Percentiles rank a stretch among this genome's conserved stretches.
Evolutionary conservation across 2,888 invertebrate species (phyloP).

Genomic region (Schizaphis graminum): DNA sequence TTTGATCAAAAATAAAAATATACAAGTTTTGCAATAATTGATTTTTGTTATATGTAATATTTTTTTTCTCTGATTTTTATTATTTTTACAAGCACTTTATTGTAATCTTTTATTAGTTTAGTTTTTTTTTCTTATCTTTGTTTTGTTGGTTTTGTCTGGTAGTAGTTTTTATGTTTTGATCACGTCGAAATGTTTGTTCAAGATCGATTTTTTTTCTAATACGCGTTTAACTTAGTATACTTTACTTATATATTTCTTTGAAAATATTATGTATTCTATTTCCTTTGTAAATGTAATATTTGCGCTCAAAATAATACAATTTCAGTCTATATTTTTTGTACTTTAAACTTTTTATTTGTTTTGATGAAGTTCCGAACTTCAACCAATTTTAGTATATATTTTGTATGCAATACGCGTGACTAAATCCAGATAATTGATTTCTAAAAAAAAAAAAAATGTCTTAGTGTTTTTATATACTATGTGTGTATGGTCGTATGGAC

Average conservation of each 20-base stretch:
- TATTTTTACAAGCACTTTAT: background rate
- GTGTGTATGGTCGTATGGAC: no score
- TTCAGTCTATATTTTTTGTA: background rate
- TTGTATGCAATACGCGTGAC: background rate
- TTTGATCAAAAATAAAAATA: background rate
- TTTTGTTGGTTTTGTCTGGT: background rate
- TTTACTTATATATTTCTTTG: background rate
- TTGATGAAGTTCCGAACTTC: background rate
- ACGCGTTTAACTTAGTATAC: background rate
- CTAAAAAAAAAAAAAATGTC: background rate
- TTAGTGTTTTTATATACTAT: background rate
- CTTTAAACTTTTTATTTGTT: background rate
- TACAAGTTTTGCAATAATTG: background rate
- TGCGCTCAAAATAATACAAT: background rate
- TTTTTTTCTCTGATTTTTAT: background rate
- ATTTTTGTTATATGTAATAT: background rate
- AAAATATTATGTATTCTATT: background rate
- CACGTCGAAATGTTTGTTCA: background rate
- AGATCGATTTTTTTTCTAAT: background rate
- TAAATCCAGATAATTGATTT: background rate
- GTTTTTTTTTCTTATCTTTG: background rate
- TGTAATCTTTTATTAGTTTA: slow-evolving; percentile 3
- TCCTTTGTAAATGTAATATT: background rate
- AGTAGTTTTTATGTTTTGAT: background rate
- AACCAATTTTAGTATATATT: background rate